These are phyloP conservation scores for Flexamia atlantica DNA, from an alignment of 2,888 invertebrate genomes.

Conservation along the genomic window DNA sequence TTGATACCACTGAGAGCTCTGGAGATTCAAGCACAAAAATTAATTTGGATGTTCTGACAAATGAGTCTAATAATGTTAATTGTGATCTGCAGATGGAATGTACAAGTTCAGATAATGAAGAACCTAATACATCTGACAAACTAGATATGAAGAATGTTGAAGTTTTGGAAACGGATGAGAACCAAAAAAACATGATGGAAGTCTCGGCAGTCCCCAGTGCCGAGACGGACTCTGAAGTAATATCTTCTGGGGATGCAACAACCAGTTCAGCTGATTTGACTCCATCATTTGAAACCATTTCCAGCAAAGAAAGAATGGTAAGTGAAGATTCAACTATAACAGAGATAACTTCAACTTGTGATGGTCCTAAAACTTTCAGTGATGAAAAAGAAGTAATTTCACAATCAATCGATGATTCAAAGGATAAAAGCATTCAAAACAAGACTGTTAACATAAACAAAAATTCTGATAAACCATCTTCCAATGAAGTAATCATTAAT, in stretches of 20 bases:
- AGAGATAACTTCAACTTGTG: conserved; percentile 53
- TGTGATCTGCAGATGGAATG: conserved; percentile 29
- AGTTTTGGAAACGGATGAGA: conserved; percentile 22
- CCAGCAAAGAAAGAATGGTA: not conserved
- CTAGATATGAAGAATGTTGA: not conserved
- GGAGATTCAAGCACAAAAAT: not conserved
- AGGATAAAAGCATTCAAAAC: not conserved
- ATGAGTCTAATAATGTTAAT: not conserved
- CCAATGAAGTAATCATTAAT: not conserved
- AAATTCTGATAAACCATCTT: not conserved
- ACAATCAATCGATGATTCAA: not conserved
- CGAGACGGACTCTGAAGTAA: conserved; percentile 43
- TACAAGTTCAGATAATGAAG: conserved; percentile 49
- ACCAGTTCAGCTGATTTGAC: conserved; percentile 10
- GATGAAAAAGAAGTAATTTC: not conserved
- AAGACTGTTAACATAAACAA: not conserved
- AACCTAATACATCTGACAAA: not conserved
- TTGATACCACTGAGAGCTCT: not conserved
- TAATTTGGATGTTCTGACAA: not conserved
- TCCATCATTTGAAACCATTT: not conserved
- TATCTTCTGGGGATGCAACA: conserved; percentile 41
- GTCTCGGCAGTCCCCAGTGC: conserved; percentile 56
- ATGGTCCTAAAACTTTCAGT: conserved; percentile 10
- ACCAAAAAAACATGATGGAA: conserved; percentile 51
- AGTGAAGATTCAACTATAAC: conserved; percentile 28